Base-by-base conservation (phyloP, 2,888 invertebrate species). In the Troglohyphantes excavatus region DNA sequence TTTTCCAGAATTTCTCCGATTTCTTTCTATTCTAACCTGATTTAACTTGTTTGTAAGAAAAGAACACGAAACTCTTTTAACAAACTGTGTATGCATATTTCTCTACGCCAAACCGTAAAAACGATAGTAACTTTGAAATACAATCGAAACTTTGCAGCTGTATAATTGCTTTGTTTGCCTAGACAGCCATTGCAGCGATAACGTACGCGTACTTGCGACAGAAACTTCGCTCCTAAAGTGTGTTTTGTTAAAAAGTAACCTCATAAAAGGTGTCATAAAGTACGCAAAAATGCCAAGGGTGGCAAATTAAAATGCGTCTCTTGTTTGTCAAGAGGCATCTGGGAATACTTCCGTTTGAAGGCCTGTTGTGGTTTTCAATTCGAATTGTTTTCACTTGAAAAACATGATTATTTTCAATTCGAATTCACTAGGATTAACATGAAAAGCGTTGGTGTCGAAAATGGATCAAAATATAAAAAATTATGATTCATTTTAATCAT, bases 111-210 rank as follows among this genome's bases (percentile, higher is more conserved):
- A 39, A 23, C 11, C 43, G 39, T 65, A 78, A 78, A 78, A 78
- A 78, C 65, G 23, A 17, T 21, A 6, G 29, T 19, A 26, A 65
- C 78, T 26, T 23, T 39, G 65, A 78, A 43, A 65, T 43, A 29
- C 23, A 39, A 63, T 43, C 13, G 63, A 26, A 39, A 76, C 39
- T 26, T 63, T 65, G 23, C 68, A 33, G 29, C 46, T 67, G 79
- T 43, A 81, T 68, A 29, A 27, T 46, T 61, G 33, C 27, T 61
- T 7, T 88, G 43, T 88, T 88, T 88, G 75, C 81, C n/a, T 88
- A 88, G 88, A 88, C 81, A 68, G 39, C 81, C 53, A 67, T 78
- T 59, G 86, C 33, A 70, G 39, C 33, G 23, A 53, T 39, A 61
- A 29, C 19, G 43, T 26, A 73, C 33, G 33, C 19, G 26, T 63